Evolutionary conservation across 2,797 vertebrate genomes (phyloP), one percentile per base, ranked within the genome.

Genomic region (Microhierax caerulescens): DNA sequence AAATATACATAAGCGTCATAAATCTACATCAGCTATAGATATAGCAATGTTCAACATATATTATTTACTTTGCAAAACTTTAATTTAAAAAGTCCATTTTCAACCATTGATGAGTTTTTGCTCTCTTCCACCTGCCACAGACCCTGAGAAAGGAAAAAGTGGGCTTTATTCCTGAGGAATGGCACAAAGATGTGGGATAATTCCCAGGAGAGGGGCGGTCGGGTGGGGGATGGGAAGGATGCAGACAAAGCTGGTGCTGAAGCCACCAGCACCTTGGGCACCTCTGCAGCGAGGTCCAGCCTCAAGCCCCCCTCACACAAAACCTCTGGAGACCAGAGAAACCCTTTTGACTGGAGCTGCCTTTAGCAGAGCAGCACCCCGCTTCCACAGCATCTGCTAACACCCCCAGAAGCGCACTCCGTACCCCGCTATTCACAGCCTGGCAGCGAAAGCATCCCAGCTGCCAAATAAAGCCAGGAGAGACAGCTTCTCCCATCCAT

Each of bases 1-100:
- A 91, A 90, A 94, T 82, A 93, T 51, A 87, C 78, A 89, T 59
- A 50, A 88, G 72, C 24, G 17, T 90, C 72, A 69, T 63, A 90
- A 93, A 74, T 37, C 85, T 36, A 41, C 43, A 57, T 21, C 37
- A 27, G 18, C 41, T 3, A 28, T 10, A 59, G 53, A 81, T 37
- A 57, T 4, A 51, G 43, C 63, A 30, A 19, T 1, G 2, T 65
- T 63, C 93, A 85, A 67, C 25, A 70, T 25, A 23, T 24, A 67
- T 43, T 53, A 53, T 53, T 50, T 81, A 36, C 28, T 72, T 50
- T 3, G 3, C 43, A 60, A 79, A 70, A 64, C 41, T 48, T 77
- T 22, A 16, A 64, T 56, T 80, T 61, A 4, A 85, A 57, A 72
- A 50, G 53, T 56, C 73, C 15, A 3, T 61, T 79, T 76, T 47